Conservation (phyloP, 1,140 invertebrate species). For the Brachionus rotundiformis region DNA sequence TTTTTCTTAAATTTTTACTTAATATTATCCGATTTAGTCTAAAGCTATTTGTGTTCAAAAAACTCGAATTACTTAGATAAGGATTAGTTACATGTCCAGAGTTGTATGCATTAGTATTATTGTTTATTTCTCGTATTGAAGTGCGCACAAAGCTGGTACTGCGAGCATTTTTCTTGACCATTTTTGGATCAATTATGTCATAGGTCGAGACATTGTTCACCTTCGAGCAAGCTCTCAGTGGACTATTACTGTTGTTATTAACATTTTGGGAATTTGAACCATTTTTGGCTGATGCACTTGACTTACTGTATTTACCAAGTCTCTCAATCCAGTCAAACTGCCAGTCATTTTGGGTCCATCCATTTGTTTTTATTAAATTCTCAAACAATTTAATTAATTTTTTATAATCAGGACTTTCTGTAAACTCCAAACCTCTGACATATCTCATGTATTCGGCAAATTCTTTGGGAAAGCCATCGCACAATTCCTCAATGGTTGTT, state of each 20-base stretch:
- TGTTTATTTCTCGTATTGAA: not conserved
- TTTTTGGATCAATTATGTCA: conserved; percentile 18
- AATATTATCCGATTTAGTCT: conserved; percentile 15
- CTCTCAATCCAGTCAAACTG: conserved; percentile 84
- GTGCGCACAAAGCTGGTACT: conserved; percentile 9
- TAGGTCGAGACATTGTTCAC: not conserved
- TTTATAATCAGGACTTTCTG: conserved; percentile 51
- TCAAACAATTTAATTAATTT: conserved; percentile 15
- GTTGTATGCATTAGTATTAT: not conserved
- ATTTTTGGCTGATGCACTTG: not conserved
- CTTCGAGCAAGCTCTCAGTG: not conserved
- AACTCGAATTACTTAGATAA: conserved; percentile 25
- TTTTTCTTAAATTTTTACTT: conserved; percentile 38
- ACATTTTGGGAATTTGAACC: conserved; percentile 13
- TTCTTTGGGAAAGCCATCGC: conserved; percentile 52
- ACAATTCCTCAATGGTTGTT: conserved; percentile 44
- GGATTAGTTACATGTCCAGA: not conserved
- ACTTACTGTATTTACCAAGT: conserved; percentile 21
- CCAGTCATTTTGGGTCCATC: conserved; percentile 69
- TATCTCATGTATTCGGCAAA: conserved; percentile 49
- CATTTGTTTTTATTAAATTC: conserved; percentile 40
- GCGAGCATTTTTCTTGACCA: conserved; percentile 35
- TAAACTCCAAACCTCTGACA: conserved; percentile 52
- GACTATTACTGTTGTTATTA: conserved; percentile 27
- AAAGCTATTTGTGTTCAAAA: conserved; percentile 13